Conservation (phyloP, 2,888 invertebrate species). For the Dicycla oo region DNA sequence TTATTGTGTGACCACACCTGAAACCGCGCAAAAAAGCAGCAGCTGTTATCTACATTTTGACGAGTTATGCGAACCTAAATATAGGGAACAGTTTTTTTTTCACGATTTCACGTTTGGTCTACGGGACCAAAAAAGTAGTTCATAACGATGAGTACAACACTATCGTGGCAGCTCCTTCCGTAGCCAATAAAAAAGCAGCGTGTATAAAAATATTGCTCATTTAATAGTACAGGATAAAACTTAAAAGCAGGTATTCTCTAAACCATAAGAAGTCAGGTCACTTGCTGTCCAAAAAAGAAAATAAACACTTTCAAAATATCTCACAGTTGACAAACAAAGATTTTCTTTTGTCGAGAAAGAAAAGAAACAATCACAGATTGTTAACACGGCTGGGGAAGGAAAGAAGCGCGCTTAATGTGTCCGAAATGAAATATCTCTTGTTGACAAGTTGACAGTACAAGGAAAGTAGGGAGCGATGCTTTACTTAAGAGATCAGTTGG, state of each 20-base stretch:
- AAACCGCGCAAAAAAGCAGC: no score
- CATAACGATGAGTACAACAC: no score
- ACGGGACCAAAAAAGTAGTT: no score
- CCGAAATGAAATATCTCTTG: conserved; percentile 80
- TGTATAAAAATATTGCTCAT: no score
- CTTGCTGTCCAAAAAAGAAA: conserved; percentile 15
- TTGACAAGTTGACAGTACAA: conserved; percentile 78
- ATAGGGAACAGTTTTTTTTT: no score
- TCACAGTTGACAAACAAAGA: conserved; percentile 52
- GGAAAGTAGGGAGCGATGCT: conserved; percentile 3
- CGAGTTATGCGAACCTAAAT: no score
- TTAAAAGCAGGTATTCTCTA: not conserved
- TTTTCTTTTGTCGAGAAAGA: conserved; percentile 48
- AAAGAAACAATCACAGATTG: conserved; percentile 66
- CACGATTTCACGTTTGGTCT: no score
- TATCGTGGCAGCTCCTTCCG: no score
- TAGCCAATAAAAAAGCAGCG: no score
- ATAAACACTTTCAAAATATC: conserved; percentile 26
- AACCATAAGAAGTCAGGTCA: not conserved
- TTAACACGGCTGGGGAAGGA: conserved; percentile 57
- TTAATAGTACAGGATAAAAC: no score
- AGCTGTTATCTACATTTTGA: no score
- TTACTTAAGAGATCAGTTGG: conserved; percentile 28
- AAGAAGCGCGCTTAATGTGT: conserved; percentile 71
- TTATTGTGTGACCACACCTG: no score